These are phyloP conservation scores for Galbula dea DNA, from an alignment of 2,113 vertebrate species.

Conservation along the genomic window DNA sequence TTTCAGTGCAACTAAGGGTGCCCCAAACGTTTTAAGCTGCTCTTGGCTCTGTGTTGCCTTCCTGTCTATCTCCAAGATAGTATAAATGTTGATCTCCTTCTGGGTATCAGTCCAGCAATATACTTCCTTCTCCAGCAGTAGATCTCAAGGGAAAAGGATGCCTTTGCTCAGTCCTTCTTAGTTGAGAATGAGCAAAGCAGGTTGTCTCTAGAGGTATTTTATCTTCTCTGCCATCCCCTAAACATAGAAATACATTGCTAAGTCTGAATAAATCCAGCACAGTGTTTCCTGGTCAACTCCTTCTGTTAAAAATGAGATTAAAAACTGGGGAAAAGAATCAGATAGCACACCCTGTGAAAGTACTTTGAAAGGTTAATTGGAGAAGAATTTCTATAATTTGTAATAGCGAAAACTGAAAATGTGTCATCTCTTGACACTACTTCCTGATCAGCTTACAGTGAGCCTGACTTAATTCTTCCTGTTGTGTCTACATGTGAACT, in stretches of 20 bases:
- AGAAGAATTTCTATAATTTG: background rate
- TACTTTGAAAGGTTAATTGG: background rate
- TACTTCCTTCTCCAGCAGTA: background rate
- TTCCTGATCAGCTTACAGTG: background rate
- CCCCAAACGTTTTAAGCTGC: background rate
- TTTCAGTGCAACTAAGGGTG: background rate
- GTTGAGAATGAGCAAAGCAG: background rate
- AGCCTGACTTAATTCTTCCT: background rate
- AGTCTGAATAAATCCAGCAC: rapidly evolving
- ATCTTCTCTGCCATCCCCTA: background rate
- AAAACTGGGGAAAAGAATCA: background rate
- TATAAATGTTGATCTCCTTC: background rate
- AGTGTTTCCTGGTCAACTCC: background rate
- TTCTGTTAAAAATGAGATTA: background rate
- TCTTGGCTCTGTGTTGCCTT: background rate
- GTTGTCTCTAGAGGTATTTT: background rate
- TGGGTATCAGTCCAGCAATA: background rate
- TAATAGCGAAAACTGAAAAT: background rate
- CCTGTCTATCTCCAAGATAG: background rate
- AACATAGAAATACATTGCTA: background rate
- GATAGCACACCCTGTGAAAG: background rate
- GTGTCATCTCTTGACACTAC: background rate
- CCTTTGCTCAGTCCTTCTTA: background rate
- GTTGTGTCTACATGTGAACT: background rate
- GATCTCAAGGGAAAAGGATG: background rate